A percentile compares a stretch with the other conserved stretches of the same genome.
Conservation (phyloP, 1,140 invertebrate genomes). For the Drosophila bifasciata region DNA sequence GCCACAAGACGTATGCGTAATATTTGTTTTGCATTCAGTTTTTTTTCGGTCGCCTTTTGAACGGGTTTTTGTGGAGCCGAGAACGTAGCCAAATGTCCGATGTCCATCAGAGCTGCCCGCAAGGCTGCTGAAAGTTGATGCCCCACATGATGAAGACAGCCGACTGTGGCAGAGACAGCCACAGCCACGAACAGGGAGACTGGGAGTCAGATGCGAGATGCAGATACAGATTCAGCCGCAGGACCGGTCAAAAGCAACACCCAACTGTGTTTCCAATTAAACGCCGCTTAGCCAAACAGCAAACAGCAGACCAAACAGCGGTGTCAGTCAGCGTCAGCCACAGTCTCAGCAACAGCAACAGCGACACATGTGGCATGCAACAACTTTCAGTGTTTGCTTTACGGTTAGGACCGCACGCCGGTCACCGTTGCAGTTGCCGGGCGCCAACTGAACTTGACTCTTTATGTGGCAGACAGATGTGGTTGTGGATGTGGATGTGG, state of each 20-base stretch:
- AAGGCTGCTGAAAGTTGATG: constrained; percentile 51
- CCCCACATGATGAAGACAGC: constrained; percentile 69
- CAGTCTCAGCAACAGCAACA: constrained; percentile 27
- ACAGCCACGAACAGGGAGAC: neutral
- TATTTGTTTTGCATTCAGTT: constrained; percentile 39
- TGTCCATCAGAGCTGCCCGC: constrained; percentile 77
- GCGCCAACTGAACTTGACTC: constrained; percentile 71
- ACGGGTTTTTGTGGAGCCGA: constrained; percentile 32
- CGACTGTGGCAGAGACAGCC: too few species aligned
- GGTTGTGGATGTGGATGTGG: constrained; percentile 10
- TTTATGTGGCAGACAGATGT: constrained; percentile 62
- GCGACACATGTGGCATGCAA: constrained; percentile 48
- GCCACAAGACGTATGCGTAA: constrained; percentile 71
- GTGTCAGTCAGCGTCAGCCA: constrained; percentile 23
- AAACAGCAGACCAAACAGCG: constrained; percentile 18
- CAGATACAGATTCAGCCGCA: too few species aligned
- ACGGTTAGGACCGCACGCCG: constrained; percentile 54
- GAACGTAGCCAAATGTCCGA: constrained; percentile 63
- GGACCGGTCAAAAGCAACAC: constrained; percentile 75
- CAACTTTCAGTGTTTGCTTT: constrained; percentile 75
- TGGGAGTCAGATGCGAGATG: too few species aligned
- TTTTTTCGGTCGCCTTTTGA: constrained; percentile 30
- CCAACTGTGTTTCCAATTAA: constrained; percentile 82
- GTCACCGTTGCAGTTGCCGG: constrained; percentile 11
- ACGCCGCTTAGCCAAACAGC: constrained; percentile 73